Base-by-base conservation (phyloP, 2,888 invertebrate genomes). In the Tanypteryx hageni region DNA sequence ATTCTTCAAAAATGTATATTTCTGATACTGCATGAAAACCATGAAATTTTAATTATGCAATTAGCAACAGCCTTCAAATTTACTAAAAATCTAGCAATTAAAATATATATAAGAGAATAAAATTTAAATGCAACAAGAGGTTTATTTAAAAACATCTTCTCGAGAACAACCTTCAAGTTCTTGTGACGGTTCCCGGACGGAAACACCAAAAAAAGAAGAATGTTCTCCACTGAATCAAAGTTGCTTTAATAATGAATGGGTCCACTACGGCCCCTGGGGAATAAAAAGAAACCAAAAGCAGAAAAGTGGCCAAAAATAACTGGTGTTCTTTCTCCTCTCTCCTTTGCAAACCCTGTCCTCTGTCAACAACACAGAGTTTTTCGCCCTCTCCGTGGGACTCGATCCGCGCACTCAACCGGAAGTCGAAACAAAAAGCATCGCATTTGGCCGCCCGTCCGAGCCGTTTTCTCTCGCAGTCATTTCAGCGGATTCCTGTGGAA, bases 251-350 rank as follows among this genome's bases (percentile, higher is more conserved):
- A 76, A 76, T 76, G 76, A 76, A 76, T 22, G 22, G 22, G 22
- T 76, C 76, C 76, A 76, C 76, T 27, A 76, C 22, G 76, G 27
- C 3, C 76, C 76, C 22, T 18, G 76, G 76, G 27, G 76, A 76
- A 76, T 76, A 22, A 27, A 76, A 76, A 76, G n/a, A 61, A 76
- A 76, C 76, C 27, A 22, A 76, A 76, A 76, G 76, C 76, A 76
- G 76, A 76, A 76, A 76, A 76, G 76, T 76, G 76, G 76, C 76
- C 76, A 27, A 76, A 76, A 76, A 76, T 76, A 76, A 76, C 76
- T 76, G 76, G 76, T 27, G 27, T 1, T 44, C n/a, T n/a, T n/a
- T n/a, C n/a, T n/a, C 76, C 76, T 27, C 22, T 76, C 27, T 27
- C 76, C 27, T 76, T 76, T 76, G 76, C 76, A 76, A 76, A 76